A percentile compares a stretch with the other conserved stretches of the same genome.
Conservation (phyloP, 1,140 invertebrate species). For the Apocrypta bakeri region DNA sequence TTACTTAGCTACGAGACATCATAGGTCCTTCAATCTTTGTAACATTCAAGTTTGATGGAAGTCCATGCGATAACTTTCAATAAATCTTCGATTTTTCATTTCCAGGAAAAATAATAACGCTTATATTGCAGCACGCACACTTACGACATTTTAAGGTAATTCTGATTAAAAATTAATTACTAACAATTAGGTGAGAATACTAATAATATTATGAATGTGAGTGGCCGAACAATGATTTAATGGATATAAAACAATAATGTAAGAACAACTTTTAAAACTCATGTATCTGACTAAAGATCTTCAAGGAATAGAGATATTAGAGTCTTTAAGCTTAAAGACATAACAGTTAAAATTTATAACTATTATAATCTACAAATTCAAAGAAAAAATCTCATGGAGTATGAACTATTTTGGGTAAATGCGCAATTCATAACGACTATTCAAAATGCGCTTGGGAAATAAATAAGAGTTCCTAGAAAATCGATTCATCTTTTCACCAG, state of each 20-base stretch:
- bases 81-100: constrained; percentile 33
- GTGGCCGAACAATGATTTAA: constrained; percentile 38
- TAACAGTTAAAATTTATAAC: constrained; percentile 29
- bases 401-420: constrained; percentile 34
- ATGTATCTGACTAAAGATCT: constrained; percentile 20
- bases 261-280: constrained; percentile 24
- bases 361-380: constrained; percentile 42
- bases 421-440: constrained; percentile 38
- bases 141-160: constrained; percentile 11
- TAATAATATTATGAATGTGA: constrained; percentile 11
- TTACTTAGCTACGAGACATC: constrained; percentile 39
- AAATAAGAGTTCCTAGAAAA: constrained; percentile 46
- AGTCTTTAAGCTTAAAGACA: background rate
- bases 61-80: constrained; percentile 45
- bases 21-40: constrained; percentile 35
- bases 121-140: constrained; percentile 17
- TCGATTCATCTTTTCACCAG: constrained; percentile 63
- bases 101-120: constrained; percentile 27
- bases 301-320: constrained; percentile 21
- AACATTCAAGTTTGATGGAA: constrained; percentile 43
- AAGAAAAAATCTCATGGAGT: constrained; percentile 37
- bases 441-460: constrained; percentile 41
- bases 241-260: constrained; percentile 46
- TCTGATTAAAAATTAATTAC: constrained; percentile 29
- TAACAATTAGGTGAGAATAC: constrained; percentile 19